phyloP scores from a whole-genome alignment of 1,140 invertebrate species.

The Palaemon carinicauda region DNA sequence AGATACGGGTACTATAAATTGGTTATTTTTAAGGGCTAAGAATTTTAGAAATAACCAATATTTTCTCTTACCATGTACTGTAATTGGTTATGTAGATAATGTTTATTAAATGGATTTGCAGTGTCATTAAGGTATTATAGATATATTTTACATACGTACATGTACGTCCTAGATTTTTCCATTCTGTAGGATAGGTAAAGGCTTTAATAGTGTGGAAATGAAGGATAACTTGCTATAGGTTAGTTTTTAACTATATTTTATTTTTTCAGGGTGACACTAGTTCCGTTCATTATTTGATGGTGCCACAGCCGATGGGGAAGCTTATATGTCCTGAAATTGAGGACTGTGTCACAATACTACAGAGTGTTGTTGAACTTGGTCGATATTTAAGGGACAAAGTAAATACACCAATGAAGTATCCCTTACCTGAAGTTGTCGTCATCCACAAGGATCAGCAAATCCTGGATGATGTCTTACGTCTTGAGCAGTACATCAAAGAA shows the following conservation, averaged over 20 bases:
- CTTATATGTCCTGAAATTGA: slow-evolving; percentile 91
- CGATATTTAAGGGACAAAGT: slow-evolving; percentile 91
- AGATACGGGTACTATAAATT: too few relatives aligned
- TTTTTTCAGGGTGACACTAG: slow-evolving; percentile 67
- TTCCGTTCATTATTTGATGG: slow-evolving; percentile 89
- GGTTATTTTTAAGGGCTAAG: too few relatives aligned
- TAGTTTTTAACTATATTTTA: slow-evolving; percentile 54
- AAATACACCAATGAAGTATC: slow-evolving; percentile 95
- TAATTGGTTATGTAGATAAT: too few relatives aligned
- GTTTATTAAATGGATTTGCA: too few relatives aligned
- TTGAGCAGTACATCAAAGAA: slow-evolving; percentile 89
- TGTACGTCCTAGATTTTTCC: background rate
- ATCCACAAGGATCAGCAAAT: slow-evolving; percentile 86
- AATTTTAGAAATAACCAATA: too few relatives aligned
- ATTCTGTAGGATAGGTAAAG: too few relatives aligned
- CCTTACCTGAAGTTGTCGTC: slow-evolving; percentile 92
- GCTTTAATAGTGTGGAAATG: too few relatives aligned
- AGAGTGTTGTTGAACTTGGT: slow-evolving; percentile 93
- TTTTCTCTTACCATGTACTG: too few relatives aligned
- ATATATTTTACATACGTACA: background rate
- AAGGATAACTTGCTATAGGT: background rate
- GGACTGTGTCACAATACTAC: slow-evolving; percentile 89
- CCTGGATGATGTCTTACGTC: slow-evolving; percentile 80
- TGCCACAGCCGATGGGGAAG: slow-evolving; percentile 75
- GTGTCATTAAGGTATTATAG: too few relatives aligned